Evolutionary conservation across 2,797 vertebrate species (phyloP).

Genomic region (Paramormyrops hopkinsi): DNA sequence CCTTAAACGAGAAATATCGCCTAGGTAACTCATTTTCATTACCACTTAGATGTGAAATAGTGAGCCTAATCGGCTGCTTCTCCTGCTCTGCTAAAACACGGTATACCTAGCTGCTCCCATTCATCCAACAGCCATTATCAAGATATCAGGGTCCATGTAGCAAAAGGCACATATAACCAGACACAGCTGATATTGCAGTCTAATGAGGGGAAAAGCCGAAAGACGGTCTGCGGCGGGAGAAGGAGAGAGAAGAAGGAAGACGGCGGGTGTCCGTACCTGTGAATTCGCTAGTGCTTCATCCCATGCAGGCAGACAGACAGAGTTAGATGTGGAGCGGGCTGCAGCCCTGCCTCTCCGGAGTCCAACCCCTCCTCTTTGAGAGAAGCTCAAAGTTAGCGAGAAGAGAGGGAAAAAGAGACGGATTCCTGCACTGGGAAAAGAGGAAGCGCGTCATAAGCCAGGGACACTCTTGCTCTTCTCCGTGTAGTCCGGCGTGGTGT

Average conservation of each 20-base stretch:
- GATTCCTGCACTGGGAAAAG: constrained; percentile 40
- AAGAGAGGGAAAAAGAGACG: constrained; percentile 29
- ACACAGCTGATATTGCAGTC: background rate
- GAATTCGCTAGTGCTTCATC: constrained; percentile 50
- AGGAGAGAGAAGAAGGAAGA: constrained; percentile 14
- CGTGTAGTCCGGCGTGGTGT: constrained; percentile 5
- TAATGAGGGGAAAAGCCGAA: background rate
- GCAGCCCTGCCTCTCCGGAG: constrained; percentile 45
- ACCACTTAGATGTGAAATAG: background rate
- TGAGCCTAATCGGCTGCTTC: background rate
- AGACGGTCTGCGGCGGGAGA: constrained; percentile 14
- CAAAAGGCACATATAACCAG: background rate
- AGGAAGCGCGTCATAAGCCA: constrained; percentile 56
- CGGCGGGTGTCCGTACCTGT: constrained; percentile 56
- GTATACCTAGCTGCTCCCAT: constrained; percentile 15
- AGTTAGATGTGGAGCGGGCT: constrained; percentile 51
- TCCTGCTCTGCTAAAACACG: background rate
- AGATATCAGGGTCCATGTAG: background rate
- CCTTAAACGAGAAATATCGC: background rate
- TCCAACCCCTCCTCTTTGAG: constrained; percentile 67
- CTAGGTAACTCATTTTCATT: background rate
- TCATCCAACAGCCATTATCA: constrained; percentile 18
- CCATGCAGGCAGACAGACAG: constrained; percentile 50
- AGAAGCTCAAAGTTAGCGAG: constrained; percentile 50
- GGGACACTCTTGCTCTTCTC: constrained; percentile 8